Evolutionary conservation across 2,797 vertebrate species (phyloP).

Genomic region (Hydrolagus colliei): DNA sequence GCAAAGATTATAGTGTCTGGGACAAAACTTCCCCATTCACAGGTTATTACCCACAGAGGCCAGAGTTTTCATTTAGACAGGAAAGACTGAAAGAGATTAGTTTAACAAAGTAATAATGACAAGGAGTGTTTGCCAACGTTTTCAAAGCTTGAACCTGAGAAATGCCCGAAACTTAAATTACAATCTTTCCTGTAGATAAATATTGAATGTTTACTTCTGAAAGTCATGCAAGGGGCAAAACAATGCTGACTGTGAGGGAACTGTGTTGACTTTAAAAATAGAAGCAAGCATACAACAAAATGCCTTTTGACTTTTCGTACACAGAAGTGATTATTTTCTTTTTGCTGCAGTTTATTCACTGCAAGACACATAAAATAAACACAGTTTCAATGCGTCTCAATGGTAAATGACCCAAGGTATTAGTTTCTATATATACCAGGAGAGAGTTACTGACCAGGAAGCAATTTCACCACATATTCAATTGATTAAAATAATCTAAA

Average conservation of each 20-base stretch:
- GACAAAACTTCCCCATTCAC: neutral
- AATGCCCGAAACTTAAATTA: neutral
- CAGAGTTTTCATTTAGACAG: neutral
- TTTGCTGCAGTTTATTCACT: neutral
- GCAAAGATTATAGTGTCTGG: neutral
- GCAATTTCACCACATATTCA: neutral
- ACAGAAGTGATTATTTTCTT: neutral
- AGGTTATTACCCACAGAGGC: neutral
- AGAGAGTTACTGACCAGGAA: neutral
- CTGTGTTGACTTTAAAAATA: neutral
- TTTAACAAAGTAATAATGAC: neutral
- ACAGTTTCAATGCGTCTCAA: neutral
- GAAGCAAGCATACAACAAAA: neutral
- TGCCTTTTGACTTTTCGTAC: no score
- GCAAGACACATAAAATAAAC: neutral
- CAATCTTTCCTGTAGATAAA: neutral
- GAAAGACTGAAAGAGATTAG: neutral
- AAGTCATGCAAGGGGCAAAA: neutral
- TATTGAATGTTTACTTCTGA: no score
- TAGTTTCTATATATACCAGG: neutral
- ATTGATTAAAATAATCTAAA: neutral
- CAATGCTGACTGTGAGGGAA: neutral
- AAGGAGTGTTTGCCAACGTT: neutral
- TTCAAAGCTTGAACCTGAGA: neutral
- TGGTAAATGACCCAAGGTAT: neutral